Evolutionary conservation across 30 jellyfish, hydroid and myxozoan genomes (phyloP), one percentile per base, ranked within the genome.

Genomic region (Chrysaora quinquecirrha): DNA sequence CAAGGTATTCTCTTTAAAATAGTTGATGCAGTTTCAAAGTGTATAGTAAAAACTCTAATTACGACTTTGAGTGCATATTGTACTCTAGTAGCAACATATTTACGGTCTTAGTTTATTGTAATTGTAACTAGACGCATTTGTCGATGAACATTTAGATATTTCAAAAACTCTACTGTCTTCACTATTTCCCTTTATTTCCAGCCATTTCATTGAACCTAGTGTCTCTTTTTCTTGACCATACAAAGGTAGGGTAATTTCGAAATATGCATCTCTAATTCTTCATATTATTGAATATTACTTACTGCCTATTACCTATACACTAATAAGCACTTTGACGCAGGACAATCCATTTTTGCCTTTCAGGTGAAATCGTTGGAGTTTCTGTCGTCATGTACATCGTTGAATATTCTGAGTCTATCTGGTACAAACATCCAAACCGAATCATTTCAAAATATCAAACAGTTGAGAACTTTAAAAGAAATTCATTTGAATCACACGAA

Each of bases 321-420:
- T 43, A 43, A 6, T 43, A 9, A 43, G 16, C 58, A 9, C 16
- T 43, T 9, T 6, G 58, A 6, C 16, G 58, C 16, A 43, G 16
- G 12, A 6, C 58, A 43, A 9, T 43, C 16, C 16, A 43, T 9
- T 43, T 43, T 6, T 43, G 9, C 16, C 16, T 43, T 43, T 24
- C 30, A 78, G 89, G 81, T 78, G 1, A 19, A 64, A 4, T 63
- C 80, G 29, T 50, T 78, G 50, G 73, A 78, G 10, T 78, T 78
- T 34, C 29, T 78, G 56, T 16, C 35, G 50, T 21, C 0, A 1
- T 78, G 62, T 49, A 67, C 71, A 43, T 21, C 30, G 0, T 32
- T 78, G 11, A 80, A 73, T 22, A 68, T 18, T 27, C 32, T 78
- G 30, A 78, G 89, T 43, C 58, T 78, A 31, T 78, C 89, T 7